Conservation (phyloP, 1,140 invertebrate species). For the Trialeurodes vaporariorum region DNA sequence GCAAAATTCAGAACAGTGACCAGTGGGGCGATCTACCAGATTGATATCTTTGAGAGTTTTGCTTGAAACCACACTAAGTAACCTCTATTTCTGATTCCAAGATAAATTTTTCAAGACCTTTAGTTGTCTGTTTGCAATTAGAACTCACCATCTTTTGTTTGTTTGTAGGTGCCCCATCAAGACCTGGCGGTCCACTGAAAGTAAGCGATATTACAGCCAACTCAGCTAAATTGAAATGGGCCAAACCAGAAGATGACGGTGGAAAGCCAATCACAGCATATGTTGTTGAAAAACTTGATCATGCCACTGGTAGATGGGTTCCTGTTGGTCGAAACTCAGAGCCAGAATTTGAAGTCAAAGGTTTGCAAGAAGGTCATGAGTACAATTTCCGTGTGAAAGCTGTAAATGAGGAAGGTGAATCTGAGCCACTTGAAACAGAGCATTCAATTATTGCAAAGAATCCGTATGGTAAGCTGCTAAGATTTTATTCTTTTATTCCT, state of each 20-base stretch:
- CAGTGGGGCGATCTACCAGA: too few species aligned
- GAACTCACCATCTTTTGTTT: too few species aligned
- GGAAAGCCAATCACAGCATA: conserved; percentile 93
- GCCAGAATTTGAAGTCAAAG: conserved; percentile 82
- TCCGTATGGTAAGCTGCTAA: conserved; percentile 62
- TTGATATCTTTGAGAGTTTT: too few species aligned
- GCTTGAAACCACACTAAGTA: too few species aligned
- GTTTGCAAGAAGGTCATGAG: conserved; percentile 83
- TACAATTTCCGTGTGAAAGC: conserved; percentile 96
- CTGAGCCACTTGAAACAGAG: conserved; percentile 85
- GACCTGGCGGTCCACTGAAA: conserved; percentile 82
- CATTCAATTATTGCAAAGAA: conserved; percentile 79
- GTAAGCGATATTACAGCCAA: conserved; percentile 87
- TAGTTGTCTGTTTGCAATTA: too few species aligned
- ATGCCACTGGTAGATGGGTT: conserved; percentile 83
- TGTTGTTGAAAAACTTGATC: conserved; percentile 92
- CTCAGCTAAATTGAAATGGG: conserved; percentile 87
- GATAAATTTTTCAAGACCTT: too few species aligned
- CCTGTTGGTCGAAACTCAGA: conserved; percentile 74
- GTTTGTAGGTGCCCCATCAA: conserved; percentile 54
- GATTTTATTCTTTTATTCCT: background rate
- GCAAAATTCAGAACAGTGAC: too few species aligned
- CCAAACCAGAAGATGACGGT: conserved; percentile 96
- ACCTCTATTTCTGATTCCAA: too few species aligned
- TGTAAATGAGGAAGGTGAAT: conserved; percentile 96